Percentiles rank a stretch among this genome's conserved stretches.
These are phyloP conservation scores for Sminthopsis crassicaudata DNA, from an alignment of 2,113 vertebrate genomes.

Conservation along the genomic window DNA sequence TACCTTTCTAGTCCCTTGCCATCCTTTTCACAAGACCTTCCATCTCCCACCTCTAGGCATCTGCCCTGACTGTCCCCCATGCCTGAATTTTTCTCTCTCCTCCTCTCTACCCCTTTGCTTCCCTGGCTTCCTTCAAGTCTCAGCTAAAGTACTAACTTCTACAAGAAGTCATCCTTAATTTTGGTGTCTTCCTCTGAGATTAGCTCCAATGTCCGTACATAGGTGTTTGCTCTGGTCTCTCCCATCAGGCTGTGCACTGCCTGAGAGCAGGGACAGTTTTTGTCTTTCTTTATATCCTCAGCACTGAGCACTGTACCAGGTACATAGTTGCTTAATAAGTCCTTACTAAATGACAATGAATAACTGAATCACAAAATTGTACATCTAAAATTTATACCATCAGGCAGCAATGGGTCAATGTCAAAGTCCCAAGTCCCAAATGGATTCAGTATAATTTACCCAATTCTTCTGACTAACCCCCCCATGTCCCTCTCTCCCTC, in stretches of 20 bases:
- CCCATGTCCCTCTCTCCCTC: neutral
- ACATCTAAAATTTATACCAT: constrained; percentile 30
- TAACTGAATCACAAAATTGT: constrained; percentile 22
- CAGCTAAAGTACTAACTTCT: neutral
- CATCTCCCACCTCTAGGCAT: neutral
- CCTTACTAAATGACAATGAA: neutral
- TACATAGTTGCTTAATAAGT: neutral
- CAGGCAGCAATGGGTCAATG: constrained; percentile 1
- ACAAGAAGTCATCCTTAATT: neutral
- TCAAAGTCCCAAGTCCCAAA: neutral
- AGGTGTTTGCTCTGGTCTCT: neutral
- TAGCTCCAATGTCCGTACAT: neutral
- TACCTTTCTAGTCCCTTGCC: neutral
- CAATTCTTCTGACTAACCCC: neutral
- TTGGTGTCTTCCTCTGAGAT: neutral
- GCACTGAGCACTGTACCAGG: neutral
- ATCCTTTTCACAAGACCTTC: neutral
- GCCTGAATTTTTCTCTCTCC: neutral
- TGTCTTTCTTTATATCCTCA: neutral
- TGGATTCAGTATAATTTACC: neutral
- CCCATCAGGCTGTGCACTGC: neutral
- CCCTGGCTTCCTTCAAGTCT: neutral
- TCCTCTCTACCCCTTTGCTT: neutral
- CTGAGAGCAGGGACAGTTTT: neutral
- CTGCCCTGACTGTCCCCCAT: neutral